Evolutionary conservation across 2,888 invertebrate genomes (phyloP), one percentile per base, ranked within the genome.

Genomic region (Spodoptera exigua): DNA sequence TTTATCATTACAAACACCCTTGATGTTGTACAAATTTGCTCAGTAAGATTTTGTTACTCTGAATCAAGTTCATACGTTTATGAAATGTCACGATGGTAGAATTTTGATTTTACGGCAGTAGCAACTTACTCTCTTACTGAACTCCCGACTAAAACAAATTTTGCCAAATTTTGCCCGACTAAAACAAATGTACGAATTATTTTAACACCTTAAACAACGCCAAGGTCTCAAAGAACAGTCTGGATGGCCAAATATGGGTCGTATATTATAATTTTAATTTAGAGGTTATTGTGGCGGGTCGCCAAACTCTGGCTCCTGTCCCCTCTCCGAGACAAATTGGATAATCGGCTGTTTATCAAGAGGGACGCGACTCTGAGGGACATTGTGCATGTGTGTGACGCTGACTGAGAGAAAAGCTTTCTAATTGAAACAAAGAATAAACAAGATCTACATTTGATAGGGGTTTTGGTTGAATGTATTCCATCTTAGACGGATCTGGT

Each of bases 281-380:
- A 68, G 70, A 62, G 60, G 67, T 70, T 48, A 70, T 54, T 53
- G 58, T 44, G 41, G 32, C 44, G 49, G 62, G 76, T 71, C 71
- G 63, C 74, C 71, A 76, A 76, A 76, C 75, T 63, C 61, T 45
- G 51, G 34, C 36, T 48, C 57, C 63, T 54, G 60, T 74, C 76
- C 76, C 76, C 74, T 66, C 67, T 21, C 32, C 48, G 43, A 37
- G 43, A 55, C 67, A 66, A 76, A 76, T 76, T 76, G 76, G 48
- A 76, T 76, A 76, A 76, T 76, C 43, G 76, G 2, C 71, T 67
- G 52, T 67, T 62, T 61, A 71, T 48, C 34, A 44, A 49, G 51
- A 67, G 71, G 68, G 64, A 65, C 49, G 41, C 52, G 49, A 11
- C 32, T 35, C 48, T 52, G 49, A 58, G 71, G 64, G 56, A 63